These are phyloP conservation scores for Pitta sordida DNA, from an alignment of 2,113 vertebrate species.

Conservation along the genomic window DNA sequence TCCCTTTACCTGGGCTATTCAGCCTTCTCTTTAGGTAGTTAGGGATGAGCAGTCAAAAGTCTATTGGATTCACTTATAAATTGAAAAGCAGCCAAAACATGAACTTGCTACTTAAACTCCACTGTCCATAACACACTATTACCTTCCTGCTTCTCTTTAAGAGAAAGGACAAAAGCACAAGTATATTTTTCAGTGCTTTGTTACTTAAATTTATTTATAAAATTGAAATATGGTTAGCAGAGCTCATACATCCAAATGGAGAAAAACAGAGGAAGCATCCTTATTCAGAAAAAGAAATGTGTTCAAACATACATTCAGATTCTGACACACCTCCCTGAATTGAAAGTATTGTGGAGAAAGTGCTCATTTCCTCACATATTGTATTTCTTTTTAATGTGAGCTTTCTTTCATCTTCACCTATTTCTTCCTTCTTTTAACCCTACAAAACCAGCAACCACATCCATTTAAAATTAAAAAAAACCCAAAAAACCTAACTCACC, in stretches of 20 bases:
- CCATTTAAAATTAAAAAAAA: neutral
- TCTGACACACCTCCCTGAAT: neutral
- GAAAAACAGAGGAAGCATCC: neutral
- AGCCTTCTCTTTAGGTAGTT: neutral
- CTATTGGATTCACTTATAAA: neutral
- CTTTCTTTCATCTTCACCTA: neutral
- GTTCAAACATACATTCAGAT: neutral
- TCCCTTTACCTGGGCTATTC: neutral
- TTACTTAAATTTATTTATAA: neutral
- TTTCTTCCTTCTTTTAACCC: neutral
- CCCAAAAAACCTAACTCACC: too few species aligned
- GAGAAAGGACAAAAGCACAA: neutral
- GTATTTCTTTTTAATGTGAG: rapidly evolving
- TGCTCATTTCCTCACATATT: neutral
- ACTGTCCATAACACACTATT: neutral
- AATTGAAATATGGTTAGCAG: neutral
- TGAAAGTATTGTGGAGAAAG: neutral
- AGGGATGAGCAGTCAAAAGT: neutral
- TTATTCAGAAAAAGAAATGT: neutral
- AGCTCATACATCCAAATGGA: neutral
- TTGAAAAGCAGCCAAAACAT: neutral
- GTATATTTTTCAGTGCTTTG: neutral
- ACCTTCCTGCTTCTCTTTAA: neutral
- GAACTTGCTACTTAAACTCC: neutral
- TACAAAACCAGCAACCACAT: neutral